A percentile compares a stretch with the other conserved stretches of the same genome.
Conservation (phyloP, 2,797 vertebrate species). For the Galagoides demidoff region DNA sequence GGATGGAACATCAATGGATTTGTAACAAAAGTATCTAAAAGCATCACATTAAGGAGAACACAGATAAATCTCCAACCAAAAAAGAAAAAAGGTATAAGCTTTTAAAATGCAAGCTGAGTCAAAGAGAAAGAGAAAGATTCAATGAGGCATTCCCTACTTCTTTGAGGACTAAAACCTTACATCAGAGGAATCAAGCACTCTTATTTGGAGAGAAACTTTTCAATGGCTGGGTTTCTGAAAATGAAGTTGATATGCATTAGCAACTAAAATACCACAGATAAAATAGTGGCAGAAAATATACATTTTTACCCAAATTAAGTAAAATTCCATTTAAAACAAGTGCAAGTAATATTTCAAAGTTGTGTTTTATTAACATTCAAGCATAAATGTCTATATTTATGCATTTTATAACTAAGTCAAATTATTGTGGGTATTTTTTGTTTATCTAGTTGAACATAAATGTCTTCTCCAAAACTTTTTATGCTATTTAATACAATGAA, state of each 20-base stretch:
- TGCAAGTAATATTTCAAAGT: background rate
- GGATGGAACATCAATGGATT: background rate
- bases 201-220: slow-evolving; percentile 16
- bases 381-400: slow-evolving; percentile 12
- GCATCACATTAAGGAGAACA: background rate
- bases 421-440: background rate
- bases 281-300: background rate
- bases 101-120: background rate
- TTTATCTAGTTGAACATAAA: slow-evolving; percentile 3
- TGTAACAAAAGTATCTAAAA: background rate
- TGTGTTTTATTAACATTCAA: background rate
- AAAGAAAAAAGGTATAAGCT: background rate
- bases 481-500: background rate
- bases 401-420: slow-evolving; percentile 39
- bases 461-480: background rate
- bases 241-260: background rate
- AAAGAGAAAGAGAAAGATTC: background rate
- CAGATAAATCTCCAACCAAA: background rate
- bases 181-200: background rate
- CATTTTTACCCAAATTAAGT: slow-evolving; percentile 28
- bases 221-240: background rate
- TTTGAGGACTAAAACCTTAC: background rate
- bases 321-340: slow-evolving; percentile 34
- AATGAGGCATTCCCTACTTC: background rate
- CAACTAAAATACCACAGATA: slow-evolving; percentile 7